Percentiles rank a stretch among this genome's conserved stretches.
These are phyloP conservation scores for Myotis brandtii DNA, from an alignment of 2,113 vertebrate genomes.

Conservation along the genomic window DNA sequence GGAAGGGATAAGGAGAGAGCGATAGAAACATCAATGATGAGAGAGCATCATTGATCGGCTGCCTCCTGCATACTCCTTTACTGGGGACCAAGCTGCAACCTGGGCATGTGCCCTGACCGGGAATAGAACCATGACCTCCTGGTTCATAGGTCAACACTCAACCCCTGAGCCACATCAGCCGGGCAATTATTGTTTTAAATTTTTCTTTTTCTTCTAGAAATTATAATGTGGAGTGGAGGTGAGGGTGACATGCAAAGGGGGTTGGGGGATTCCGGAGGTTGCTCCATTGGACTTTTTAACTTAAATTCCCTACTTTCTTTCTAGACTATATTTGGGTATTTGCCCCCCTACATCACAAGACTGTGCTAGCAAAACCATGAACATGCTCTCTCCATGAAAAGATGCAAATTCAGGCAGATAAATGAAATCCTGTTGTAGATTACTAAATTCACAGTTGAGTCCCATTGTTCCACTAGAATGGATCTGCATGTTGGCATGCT, in stretches of 20 bases:
- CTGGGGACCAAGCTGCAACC: too few relatives aligned
- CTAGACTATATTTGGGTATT: neutral
- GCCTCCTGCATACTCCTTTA: too few relatives aligned
- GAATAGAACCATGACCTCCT: too few relatives aligned
- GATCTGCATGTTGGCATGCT: neutral
- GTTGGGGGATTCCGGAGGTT: neutral
- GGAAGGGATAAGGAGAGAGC: too few relatives aligned
- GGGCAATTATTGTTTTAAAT: neutral
- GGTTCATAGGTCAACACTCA: too few relatives aligned
- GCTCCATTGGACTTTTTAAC: neutral
- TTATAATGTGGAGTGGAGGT: neutral
- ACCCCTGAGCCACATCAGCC: too few relatives aligned
- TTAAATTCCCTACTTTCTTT: neutral
- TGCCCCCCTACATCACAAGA: neutral
- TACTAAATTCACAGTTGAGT: neutral
- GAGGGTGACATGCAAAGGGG: neutral
- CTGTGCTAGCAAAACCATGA: neutral
- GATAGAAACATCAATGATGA: too few relatives aligned
- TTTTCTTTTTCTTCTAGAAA: neutral
- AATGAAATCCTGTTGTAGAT: neutral
- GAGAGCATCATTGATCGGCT: too few relatives aligned
- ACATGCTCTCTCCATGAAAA: neutral
- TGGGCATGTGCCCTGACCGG: too few relatives aligned
- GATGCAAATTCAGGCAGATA: neutral
- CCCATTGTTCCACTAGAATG: neutral